Evolutionary conservation across 2,797 vertebrate species (phyloP).

Genomic region (Crenuchus spilurus): DNA sequence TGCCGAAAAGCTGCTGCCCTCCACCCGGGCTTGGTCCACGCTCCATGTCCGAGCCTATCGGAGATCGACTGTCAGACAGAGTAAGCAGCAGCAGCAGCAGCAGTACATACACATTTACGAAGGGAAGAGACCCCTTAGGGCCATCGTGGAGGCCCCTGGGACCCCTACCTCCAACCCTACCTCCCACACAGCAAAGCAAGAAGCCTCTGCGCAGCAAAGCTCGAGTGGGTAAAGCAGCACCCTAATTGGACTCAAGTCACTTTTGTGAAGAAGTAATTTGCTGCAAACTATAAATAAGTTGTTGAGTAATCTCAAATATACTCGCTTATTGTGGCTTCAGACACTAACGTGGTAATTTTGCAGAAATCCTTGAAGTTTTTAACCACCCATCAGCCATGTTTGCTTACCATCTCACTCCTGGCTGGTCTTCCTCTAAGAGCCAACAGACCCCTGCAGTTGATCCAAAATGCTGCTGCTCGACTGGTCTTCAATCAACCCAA

Average conservation of each 20-base stretch:
- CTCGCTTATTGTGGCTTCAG: no score
- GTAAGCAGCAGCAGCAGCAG: constrained; percentile 37
- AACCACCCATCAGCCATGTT: no score
- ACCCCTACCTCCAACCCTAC: constrained; percentile 15
- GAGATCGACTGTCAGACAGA: constrained; percentile 42
- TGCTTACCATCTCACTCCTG: no score
- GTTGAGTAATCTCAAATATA: not conserved
- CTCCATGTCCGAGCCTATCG: constrained; percentile 77
- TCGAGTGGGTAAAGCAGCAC: constrained; percentile 21
- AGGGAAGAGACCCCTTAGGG: not conserved
- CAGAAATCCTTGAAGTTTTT: no score
- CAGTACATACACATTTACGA: constrained; percentile 26
- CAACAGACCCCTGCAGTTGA: no score
- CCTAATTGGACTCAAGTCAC: not conserved
- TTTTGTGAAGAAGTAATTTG: not conserved
- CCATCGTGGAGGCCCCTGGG: constrained; percentile 22
- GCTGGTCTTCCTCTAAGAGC: no score
- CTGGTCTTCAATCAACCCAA: no score
- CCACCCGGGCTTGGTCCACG: constrained; percentile 68
- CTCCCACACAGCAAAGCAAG: constrained; percentile 31
- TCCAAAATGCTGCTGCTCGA: no score
- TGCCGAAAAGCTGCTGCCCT: constrained; percentile 72
- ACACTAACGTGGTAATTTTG: no score
- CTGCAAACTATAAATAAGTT: not conserved
- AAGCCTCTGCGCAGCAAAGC: constrained; percentile 34